Conservation (phyloP, 2,113 vertebrate genomes). For the Rafetus swinhoei region DNA sequence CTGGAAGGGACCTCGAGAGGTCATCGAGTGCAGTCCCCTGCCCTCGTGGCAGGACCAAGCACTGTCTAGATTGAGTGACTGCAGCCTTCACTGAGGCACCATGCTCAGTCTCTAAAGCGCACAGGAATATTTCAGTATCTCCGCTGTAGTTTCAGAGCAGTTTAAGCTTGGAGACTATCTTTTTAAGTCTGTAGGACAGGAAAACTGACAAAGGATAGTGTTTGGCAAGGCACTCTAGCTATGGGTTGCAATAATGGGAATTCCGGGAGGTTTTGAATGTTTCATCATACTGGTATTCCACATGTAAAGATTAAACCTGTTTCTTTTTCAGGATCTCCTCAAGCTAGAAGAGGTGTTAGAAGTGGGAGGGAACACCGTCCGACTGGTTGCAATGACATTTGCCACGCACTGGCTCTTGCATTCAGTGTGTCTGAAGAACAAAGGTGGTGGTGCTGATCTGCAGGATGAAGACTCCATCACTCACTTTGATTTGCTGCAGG, state of each 20-base stretch:
- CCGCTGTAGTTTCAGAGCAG: neutral
- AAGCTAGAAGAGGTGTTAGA: slow-evolving; percentile 80
- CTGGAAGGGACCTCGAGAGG: too few relatives aligned
- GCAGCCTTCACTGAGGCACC: neutral
- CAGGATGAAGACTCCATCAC: neutral
- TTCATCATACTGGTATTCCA: neutral
- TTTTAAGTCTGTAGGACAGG: neutral
- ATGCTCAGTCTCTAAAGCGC: neutral
- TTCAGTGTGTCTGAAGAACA: slow-evolving; percentile 55
- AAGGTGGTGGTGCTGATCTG: neutral
- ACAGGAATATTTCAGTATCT: neutral
- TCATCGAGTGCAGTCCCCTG: too few relatives aligned
- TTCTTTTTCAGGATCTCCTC: slow-evolving; percentile 77
- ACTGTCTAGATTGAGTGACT: neutral
- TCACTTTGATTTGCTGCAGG: neutral
- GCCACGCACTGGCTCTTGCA: slow-evolving; percentile 84
- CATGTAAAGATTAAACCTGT: neutral
- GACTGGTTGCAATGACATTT: slow-evolving; percentile 78
- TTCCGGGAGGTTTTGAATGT: neutral
- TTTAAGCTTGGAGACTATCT: neutral
- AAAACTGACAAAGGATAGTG: neutral
- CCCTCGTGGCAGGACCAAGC: too few relatives aligned
- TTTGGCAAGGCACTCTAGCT: neutral
- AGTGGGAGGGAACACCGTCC: slow-evolving; percentile 77
- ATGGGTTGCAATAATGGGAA: neutral